These are phyloP conservation scores for Leucopsar rothschildi DNA, from an alignment of 2,113 vertebrate genomes.

Conservation along the genomic window DNA sequence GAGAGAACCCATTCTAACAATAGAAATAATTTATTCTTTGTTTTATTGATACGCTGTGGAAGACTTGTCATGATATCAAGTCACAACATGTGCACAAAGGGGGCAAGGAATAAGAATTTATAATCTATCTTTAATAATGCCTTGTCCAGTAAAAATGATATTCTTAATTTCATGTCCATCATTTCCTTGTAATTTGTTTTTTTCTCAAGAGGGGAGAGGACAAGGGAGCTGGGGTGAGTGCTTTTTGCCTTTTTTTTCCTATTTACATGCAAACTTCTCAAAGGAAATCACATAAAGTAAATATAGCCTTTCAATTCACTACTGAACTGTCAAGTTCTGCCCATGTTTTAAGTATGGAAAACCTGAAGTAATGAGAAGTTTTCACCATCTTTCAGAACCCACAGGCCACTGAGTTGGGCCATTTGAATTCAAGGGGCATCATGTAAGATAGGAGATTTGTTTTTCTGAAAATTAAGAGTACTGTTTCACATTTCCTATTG, in stretches of 20 bases:
- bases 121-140: background rate
- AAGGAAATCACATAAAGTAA: background rate
- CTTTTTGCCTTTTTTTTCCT: background rate
- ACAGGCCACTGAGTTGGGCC: background rate
- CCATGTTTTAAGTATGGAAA: background rate
- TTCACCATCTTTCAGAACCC: background rate
- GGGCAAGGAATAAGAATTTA: background rate
- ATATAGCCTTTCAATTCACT: background rate
- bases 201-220: background rate
- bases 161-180: background rate
- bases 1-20: background rate
- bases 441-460: background rate
- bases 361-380: background rate
- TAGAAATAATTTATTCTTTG: background rate
- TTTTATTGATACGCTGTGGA: background rate
- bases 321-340: background rate
- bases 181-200: background rate
- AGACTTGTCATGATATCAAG: background rate
- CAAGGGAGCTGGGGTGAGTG: rapidly evolving
- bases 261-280: background rate
- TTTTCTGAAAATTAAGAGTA: background rate
- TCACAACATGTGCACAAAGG: background rate
- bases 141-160: background rate
- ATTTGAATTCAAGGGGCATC: background rate
- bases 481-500: background rate